These are phyloP conservation scores for Nannoperca australis DNA, from an alignment of 2,797 vertebrate species.

Conservation along the genomic window DNA sequence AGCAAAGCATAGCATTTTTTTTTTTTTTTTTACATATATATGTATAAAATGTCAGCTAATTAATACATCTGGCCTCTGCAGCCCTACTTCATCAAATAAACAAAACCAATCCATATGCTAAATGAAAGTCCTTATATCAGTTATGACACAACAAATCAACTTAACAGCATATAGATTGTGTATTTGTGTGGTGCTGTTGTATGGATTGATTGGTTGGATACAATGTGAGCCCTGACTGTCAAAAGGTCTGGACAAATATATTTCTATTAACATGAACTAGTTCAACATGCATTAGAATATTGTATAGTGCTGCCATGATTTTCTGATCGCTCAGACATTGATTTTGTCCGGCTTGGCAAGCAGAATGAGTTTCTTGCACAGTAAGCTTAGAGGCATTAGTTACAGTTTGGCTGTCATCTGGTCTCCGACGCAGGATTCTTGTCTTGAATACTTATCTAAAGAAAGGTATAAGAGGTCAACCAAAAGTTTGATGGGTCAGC, in stretches of 20 bases:
- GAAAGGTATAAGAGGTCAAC: conserved; percentile 22
- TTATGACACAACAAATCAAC: not conserved
- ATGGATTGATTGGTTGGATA: not conserved
- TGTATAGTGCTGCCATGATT: not conserved
- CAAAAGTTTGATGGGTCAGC: conserved; percentile 43
- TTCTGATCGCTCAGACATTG: conserved; percentile 58
- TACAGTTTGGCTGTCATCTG: conserved; percentile 60
- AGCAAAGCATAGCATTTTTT: not conserved
- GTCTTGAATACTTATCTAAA: conserved; percentile 47
- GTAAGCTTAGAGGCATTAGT: conserved; percentile 60
- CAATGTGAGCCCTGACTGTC: not conserved
- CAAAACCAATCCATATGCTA: not conserved
- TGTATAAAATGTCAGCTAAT: not conserved
- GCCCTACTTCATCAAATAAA: not conserved
- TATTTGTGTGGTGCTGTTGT: not conserved
- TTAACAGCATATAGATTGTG: not conserved
- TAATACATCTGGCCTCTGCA: not conserved
- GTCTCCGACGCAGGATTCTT: conserved; percentile 30
- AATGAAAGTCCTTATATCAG: not conserved
- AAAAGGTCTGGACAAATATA: not conserved
- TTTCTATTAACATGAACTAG: conserved; percentile 17
- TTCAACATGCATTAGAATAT: conserved; percentile 8
- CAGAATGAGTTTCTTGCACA: conserved; percentile 51
- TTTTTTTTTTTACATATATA: not conserved
- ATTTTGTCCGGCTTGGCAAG: conserved; percentile 44